A percentile compares a stretch with the other conserved stretches of the same genome.
Conservation (phyloP, 1,140 invertebrate species). For the Chelonus insularis region DNA sequence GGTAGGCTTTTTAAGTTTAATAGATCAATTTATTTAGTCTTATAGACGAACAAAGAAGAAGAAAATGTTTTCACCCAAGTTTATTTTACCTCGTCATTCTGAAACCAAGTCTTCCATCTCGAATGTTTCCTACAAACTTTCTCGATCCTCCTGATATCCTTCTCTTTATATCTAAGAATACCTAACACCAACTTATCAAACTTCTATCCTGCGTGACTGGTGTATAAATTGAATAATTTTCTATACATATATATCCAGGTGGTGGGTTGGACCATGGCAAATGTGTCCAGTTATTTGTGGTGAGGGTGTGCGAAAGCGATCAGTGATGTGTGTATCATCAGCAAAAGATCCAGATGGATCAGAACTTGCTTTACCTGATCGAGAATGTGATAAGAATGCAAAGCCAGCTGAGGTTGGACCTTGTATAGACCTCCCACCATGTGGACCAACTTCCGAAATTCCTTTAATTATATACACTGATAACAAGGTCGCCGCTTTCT, state of each 20-base stretch:
- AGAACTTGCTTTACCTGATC: slow-evolving; percentile 70
- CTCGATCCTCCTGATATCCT: slow-evolving; percentile 2
- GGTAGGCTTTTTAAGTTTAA: slow-evolving; percentile 50
- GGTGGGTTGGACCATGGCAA: slow-evolving; percentile 84
- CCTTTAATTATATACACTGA: slow-evolving; percentile 45
- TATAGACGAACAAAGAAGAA: background rate
- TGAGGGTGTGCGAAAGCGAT: slow-evolving; percentile 65
- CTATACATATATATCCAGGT: slow-evolving; percentile 52
- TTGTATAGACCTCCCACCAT: slow-evolving; percentile 66
- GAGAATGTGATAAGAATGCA: slow-evolving; percentile 63
- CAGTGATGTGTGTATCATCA: slow-evolving; percentile 72
- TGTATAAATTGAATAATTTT: no score
- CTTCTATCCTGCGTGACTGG: no score
- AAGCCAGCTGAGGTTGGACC: slow-evolving; percentile 67
- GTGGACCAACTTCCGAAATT: slow-evolving; percentile 45
- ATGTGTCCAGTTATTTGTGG: slow-evolving; percentile 78
- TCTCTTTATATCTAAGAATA: background rate
- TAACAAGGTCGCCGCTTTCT: slow-evolving; percentile 43
- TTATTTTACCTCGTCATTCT: background rate
- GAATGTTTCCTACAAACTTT: background rate
- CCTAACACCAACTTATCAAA: slow-evolving; percentile 10
- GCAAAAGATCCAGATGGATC: slow-evolving; percentile 62
- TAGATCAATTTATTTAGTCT: background rate
- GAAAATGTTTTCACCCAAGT: background rate
- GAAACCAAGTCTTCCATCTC: background rate